Conservation (phyloP, 2,888 invertebrate genomes). For the Melinaea menophilus region DNA sequence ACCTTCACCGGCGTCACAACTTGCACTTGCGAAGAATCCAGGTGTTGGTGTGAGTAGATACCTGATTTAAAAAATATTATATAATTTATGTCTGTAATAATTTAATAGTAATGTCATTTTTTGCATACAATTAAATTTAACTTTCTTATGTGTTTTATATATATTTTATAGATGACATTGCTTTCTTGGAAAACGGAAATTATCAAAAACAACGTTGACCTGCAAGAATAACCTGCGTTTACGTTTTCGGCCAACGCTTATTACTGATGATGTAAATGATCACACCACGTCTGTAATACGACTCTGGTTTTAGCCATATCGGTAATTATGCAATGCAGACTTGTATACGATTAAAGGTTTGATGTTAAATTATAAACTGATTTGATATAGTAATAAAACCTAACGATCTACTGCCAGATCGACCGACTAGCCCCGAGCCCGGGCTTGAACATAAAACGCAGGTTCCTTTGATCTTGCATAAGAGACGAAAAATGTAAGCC, state of each 20-base stretch:
- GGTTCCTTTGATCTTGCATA: conserved; percentile 27
- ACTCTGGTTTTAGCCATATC: conserved; percentile 35
- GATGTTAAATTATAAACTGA: conserved; percentile 9
- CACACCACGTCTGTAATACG: conserved; percentile 45
- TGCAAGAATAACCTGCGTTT: conserved; percentile 23
- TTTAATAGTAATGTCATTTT: conserved; percentile 24
- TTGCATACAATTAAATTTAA: too few relatives aligned
- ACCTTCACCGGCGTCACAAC: conserved; percentile 81
- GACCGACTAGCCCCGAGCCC: conserved; percentile 18
- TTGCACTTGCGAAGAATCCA: conserved; percentile 75
- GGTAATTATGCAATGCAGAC: conserved; percentile 12
- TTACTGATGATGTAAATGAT: conserved; percentile 48
- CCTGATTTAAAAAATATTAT: conserved; percentile 44
- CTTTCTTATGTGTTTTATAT: conserved; percentile 8
- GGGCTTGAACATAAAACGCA: conserved; percentile 17
- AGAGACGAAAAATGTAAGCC: conserved; percentile 13
- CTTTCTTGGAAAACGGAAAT: conserved; percentile 57
- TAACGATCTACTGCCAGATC: background rate
- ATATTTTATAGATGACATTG: conserved; percentile 39
- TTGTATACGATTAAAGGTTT: conserved; percentile 7
- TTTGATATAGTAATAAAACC: conserved; percentile 3
- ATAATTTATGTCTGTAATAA: background rate
- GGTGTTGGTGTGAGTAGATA: conserved; percentile 70
- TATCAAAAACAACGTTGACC: conserved; percentile 45
- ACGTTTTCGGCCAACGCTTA: conserved; percentile 40